Evolutionary conservation across 2,113 vertebrate species (phyloP).

Genomic region (Gorsachius goisagi): DNA sequence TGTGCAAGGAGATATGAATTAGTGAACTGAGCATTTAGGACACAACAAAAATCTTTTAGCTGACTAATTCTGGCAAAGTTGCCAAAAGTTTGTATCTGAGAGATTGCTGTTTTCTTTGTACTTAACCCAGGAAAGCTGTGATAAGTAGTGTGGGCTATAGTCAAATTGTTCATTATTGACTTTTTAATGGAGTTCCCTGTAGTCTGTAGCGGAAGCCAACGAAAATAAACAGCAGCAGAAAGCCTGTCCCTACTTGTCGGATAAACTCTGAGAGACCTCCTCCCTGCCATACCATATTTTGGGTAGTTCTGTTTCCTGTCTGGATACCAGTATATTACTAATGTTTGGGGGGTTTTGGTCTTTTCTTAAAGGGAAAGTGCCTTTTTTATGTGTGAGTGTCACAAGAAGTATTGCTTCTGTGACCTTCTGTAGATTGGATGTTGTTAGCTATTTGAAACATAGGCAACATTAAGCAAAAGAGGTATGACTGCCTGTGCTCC

Average conservation of each 20-base stretch:
- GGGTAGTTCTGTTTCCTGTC: background rate
- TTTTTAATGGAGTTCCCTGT: slow-evolving; percentile 48
- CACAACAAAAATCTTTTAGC: background rate
- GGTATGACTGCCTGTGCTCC: background rate
- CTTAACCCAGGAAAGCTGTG: slow-evolving; percentile 21
- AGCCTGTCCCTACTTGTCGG: background rate
- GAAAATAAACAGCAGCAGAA: slow-evolving; percentile 41
- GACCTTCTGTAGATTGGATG: background rate
- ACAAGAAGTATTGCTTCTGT: background rate
- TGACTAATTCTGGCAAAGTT: background rate
- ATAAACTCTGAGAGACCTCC: slow-evolving; percentile 8
- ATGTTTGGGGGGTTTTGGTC: background rate
- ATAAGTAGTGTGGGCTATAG: slow-evolving; percentile 18
- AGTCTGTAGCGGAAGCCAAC: slow-evolving; percentile 27
- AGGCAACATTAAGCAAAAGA: background rate
- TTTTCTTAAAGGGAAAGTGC: background rate
- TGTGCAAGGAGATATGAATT: background rate
- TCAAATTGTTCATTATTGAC: slow-evolving; percentile 44
- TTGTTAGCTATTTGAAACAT: background rate
- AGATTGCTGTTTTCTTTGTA: slow-evolving; percentile 18
- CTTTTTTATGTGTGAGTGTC: background rate
- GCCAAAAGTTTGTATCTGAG: background rate
- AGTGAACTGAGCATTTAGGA: background rate
- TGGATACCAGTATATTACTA: background rate
- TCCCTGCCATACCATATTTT: background rate